Conservation (phyloP, 2,888 invertebrate genomes). For the Eupeodes luniger region DNA sequence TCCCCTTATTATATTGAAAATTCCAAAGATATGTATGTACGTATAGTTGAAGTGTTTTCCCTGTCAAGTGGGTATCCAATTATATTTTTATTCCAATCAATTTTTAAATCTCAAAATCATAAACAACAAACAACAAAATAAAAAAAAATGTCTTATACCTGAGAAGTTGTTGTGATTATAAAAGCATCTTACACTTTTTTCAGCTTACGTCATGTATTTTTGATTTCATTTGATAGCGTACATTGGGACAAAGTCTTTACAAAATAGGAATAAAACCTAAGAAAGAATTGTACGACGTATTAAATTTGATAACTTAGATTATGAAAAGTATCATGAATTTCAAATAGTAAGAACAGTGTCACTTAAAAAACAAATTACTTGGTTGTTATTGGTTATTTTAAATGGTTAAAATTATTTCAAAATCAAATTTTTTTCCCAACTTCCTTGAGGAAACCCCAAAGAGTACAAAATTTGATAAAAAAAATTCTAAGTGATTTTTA, state of each 20-base stretch:
- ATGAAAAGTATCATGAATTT: no score
- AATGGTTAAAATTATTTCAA: no score
- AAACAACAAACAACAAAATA: constrained; percentile 1
- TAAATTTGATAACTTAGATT: no score
- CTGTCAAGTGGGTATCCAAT: constrained; percentile 26
- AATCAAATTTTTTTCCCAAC: no score
- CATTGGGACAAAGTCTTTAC: background rate
- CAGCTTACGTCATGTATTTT: background rate
- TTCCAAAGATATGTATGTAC: background rate
- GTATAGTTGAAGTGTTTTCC: constrained; percentile 17
- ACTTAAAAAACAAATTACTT: no score
- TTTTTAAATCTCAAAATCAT: constrained; percentile 18
- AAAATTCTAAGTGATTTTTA: no score
- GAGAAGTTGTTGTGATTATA: constrained; percentile 20
- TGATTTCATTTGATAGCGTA: background rate
- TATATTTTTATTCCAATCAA: constrained; percentile 28
- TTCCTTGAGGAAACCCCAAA: no score
- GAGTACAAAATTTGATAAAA: no score
- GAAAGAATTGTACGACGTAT: background rate
- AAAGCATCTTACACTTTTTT: background rate
- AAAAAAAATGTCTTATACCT: background rate
- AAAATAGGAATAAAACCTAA: background rate
- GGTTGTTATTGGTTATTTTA: no score
- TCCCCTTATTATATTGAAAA: constrained; percentile 6
- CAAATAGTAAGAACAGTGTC: no score